These are phyloP conservation scores for Varecia variegata DNA, from an alignment of 2,797 vertebrate species.

Conservation along the genomic window DNA sequence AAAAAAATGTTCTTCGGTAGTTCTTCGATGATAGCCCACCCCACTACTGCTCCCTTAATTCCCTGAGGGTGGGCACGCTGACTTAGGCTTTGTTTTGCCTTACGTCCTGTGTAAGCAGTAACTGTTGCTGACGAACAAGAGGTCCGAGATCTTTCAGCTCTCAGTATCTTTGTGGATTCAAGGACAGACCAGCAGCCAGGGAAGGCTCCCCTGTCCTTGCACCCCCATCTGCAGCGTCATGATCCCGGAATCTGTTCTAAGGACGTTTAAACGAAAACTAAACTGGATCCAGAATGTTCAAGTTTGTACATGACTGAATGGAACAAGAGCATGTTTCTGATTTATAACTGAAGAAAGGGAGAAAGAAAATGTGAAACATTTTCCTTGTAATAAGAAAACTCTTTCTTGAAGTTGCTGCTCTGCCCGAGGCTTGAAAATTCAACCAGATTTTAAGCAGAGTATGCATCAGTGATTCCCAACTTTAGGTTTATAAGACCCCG, in stretches of 20 bases:
- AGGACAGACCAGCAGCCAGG: background rate
- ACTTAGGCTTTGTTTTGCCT: background rate
- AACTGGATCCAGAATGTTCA: background rate
- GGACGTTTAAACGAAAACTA: background rate
- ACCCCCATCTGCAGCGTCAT: background rate
- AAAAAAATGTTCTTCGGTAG: background rate
- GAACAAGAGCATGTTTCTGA: background rate
- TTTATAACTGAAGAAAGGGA: background rate
- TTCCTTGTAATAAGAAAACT: background rate
- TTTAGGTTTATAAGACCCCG: slow-evolving; percentile 63
- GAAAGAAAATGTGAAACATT: background rate
- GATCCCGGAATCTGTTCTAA: background rate
- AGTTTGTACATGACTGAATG: background rate
- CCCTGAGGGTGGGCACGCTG: background rate
- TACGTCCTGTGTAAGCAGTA: background rate
- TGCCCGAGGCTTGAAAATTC: slow-evolving; percentile 27
- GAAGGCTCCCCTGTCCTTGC: background rate
- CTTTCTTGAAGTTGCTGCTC: background rate
- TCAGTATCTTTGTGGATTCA: background rate
- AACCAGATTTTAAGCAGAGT: slow-evolving; percentile 47
- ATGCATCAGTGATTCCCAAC: slow-evolving; percentile 74
- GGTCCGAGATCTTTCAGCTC: background rate
- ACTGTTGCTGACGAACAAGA: background rate
- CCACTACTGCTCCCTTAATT: background rate
- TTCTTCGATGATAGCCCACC: background rate